Base-by-base conservation (phyloP, 2,113 vertebrate genomes). In the Eonycteris spelaea region DNA sequence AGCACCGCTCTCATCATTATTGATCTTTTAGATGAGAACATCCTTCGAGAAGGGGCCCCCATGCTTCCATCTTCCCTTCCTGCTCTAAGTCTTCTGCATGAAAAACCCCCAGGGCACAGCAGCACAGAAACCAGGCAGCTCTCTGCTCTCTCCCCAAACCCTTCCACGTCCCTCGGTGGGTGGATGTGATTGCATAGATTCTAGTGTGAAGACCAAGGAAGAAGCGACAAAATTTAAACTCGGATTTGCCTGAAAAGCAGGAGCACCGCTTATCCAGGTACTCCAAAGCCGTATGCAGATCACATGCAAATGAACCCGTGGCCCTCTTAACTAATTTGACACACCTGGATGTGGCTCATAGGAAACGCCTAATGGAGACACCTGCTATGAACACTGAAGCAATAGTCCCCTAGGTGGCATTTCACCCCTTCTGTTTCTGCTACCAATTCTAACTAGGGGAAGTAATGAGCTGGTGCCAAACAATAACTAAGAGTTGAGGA, bases 281-380 rank as follows among this genome's bases (percentile, higher is more conserved):
- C 71, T 79, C 83, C 19, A 79, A 95, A 97, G 89, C 33, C 16
- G 71, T 65, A 94, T 80, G 73, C 94, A 94, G 88, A 94, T 95
- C 89, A 93, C 86, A 94, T 87, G 96, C 86, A 97, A 96, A 97
- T 96, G 83, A 97, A 86, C 91, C 79, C 33, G 35, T 63, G 91
- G 91, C 75, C 91, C 89, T 90, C 83, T 93, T 90, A 91, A 96
- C 93, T 97, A 95, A 97, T 97, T 90, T 90, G 95, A 79, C 86
- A 90, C 96, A 98, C 94, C 97, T 98, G 96, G 78, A 94, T 74
- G 89, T 95, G 95, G 93, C 93, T 97, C 93, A 91, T 6, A 89
- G 96, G 94, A 87, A 80, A 61, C 95, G 19, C 40, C 75, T 97
- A 85, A 95, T 82, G 86, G 83, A 95, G 79, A 90, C 95, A 95